These are phyloP conservation scores for Champsocephalus esox DNA, from an alignment of 2,797 vertebrate species.

Conservation along the genomic window DNA sequence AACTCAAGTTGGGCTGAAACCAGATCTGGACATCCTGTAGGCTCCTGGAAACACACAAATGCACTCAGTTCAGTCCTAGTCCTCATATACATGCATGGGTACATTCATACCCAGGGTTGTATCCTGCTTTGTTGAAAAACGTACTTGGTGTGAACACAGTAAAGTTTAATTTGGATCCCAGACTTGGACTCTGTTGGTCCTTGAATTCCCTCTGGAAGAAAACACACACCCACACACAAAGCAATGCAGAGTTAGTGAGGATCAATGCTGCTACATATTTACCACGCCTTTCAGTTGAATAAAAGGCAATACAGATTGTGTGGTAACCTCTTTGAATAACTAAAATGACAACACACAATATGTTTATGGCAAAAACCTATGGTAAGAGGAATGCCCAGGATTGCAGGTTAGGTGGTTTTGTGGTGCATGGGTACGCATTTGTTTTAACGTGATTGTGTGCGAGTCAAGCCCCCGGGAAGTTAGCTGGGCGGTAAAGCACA, in stretches of 20 bases:
- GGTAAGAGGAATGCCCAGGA: not conserved
- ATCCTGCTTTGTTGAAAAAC: constrained; percentile 58
- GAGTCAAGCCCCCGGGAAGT: too few species aligned
- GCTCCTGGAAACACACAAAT: constrained; percentile 82
- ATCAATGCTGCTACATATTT: constrained; percentile 21
- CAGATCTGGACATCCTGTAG: constrained; percentile 98
- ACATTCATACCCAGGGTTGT: too few species aligned
- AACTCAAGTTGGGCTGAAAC: constrained; percentile 90
- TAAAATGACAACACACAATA: not conserved
- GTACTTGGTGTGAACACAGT: constrained; percentile 99
- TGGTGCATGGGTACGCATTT: not conserved
- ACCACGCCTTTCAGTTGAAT: not conserved
- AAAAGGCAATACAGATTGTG: not conserved
- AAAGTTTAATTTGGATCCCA: constrained; percentile 97
- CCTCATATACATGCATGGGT: too few species aligned
- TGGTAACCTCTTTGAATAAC: not conserved
- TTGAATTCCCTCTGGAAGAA: constrained; percentile 89
- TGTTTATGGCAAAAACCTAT: not conserved
- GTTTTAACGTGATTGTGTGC: not conserved
- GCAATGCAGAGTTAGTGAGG: not conserved
- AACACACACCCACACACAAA: constrained; percentile 1
- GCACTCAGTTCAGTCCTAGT: constrained; percentile 7
- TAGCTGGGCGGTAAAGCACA: too few species aligned
- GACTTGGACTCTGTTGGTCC: constrained; percentile 91
- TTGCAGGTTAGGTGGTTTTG: not conserved